These are phyloP conservation scores for Bungarus multicinctus DNA, from an alignment of 2,113 vertebrate genomes.

Conservation along the genomic window DNA sequence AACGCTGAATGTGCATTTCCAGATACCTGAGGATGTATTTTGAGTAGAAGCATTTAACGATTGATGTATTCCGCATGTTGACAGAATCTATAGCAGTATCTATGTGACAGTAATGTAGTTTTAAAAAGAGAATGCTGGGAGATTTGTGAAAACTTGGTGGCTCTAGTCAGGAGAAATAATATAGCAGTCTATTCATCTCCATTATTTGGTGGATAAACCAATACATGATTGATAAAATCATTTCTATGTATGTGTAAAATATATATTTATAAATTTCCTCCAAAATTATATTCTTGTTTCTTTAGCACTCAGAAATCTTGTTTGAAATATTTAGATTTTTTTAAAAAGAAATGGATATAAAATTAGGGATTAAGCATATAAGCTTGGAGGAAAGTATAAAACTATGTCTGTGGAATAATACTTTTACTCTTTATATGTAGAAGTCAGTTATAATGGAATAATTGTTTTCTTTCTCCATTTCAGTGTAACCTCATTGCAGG, in stretches of 20 bases:
- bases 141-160: background rate
- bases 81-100: background rate
- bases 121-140: background rate
- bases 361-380: background rate
- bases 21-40: background rate
- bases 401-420: background rate
- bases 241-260: background rate
- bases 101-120: background rate
- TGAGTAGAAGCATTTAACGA: background rate
- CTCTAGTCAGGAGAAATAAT: background rate
- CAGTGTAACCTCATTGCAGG: background rate
- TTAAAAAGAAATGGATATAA: background rate
- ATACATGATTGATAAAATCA: background rate
- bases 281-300: background rate
- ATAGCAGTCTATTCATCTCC: background rate
- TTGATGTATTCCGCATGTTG: background rate
- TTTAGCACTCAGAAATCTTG: background rate
- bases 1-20: background rate
- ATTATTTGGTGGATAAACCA: background rate
- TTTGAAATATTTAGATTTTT: background rate
- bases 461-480: background rate
- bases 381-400: background rate
- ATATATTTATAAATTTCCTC: background rate
- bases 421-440: background rate
- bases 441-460: background rate